Conservation (phyloP, 2,797 vertebrate genomes). For the Apodemus agrarius region DNA sequence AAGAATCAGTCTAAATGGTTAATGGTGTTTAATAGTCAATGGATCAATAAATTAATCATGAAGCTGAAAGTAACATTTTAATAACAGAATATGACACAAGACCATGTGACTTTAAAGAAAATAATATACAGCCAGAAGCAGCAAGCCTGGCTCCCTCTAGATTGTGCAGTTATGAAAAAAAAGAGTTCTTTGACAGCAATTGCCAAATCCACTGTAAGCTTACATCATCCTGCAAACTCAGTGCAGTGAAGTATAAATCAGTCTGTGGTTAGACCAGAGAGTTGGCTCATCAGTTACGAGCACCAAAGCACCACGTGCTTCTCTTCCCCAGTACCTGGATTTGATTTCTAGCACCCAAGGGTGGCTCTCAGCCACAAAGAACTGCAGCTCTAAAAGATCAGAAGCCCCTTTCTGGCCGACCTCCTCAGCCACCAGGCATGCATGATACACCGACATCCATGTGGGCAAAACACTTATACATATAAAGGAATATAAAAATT, state of each 20-base stretch:
- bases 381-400: background rate
- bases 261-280: background rate
- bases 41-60: constrained; percentile 11
- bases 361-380: background rate
- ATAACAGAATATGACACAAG: constrained; percentile 3
- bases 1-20: background rate
- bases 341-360: background rate
- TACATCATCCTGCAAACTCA: background rate
- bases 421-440: background rate
- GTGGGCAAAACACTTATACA: background rate
- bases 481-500: background rate
- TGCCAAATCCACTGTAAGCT: background rate
- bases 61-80: constrained; percentile 22
- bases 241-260: background rate
- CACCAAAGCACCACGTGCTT: background rate
- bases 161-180: background rate
- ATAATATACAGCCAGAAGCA: background rate
- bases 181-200: background rate
- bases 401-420: background rate
- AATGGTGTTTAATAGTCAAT: background rate
- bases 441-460: background rate
- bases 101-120: background rate
- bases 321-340: background rate
- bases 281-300: background rate
- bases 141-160: background rate